phyloP scores from a whole-genome alignment of 2,797 vertebrate species.

The Iguana delicatissima region DNA sequence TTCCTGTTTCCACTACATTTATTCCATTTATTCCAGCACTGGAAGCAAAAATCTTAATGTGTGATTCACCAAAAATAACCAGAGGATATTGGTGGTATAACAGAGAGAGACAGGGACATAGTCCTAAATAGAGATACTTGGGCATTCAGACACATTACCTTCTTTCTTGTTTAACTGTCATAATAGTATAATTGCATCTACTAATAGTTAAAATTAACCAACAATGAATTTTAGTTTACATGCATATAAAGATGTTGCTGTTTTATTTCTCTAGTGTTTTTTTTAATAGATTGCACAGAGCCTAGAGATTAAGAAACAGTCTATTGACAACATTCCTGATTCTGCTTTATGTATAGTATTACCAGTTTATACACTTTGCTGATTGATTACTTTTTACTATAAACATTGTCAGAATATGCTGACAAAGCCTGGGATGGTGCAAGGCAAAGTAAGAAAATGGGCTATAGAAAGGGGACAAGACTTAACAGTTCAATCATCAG shows the following conservation, averaged over 20 bases:
- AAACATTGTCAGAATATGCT: neutral
- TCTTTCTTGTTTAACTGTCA: slow-evolving; percentile 37
- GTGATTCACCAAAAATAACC: slow-evolving; percentile 46
- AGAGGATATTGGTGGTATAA: slow-evolving; percentile 30
- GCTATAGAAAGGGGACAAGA: too few relatives aligned
- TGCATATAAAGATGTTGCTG: neutral
- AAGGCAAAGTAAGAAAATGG: neutral
- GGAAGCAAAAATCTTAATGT: neutral
- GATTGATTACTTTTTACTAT: neutral
- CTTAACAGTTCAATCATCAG: too few relatives aligned
- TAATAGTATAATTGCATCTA: slow-evolving; percentile 22
- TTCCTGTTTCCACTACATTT: slow-evolving; percentile 30
- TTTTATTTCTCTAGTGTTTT: too few relatives aligned
- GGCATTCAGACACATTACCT: neutral
- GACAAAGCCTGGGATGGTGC: neutral
- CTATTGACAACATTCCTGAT: neutral
- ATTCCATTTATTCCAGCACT: neutral
- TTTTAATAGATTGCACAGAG: neutral
- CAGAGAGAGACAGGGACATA: slow-evolving; percentile 29
- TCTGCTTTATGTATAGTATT: neutral
- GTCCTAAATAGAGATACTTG: slow-evolving; percentile 39
- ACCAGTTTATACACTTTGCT: neutral
- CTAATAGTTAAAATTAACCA: neutral
- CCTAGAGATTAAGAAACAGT: neutral
- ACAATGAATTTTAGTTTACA: neutral